Evolutionary conservation across 64 coral and sea anemone genomes (phyloP).

Genomic region (Dendronephthya gigantea): DNA sequence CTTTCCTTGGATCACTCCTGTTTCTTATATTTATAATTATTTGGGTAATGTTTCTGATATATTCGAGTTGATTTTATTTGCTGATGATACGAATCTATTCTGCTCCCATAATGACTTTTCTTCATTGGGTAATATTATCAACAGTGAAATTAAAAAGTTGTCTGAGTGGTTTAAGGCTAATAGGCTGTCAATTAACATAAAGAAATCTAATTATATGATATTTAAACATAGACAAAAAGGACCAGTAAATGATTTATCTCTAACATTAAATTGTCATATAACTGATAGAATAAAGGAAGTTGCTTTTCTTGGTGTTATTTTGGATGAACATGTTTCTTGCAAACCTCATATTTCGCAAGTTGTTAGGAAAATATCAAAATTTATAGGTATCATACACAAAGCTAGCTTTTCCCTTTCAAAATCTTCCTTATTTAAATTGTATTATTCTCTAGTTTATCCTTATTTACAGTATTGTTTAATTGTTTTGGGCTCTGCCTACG

Average conservation of each 20-base stretch:
- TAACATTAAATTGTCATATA: conserved; percentile 4
- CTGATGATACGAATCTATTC: conserved; percentile 8
- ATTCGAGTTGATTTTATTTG: conserved; percentile 2
- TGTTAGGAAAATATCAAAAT: conserved; percentile 27
- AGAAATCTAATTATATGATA: conserved; percentile 27
- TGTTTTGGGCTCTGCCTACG: background rate
- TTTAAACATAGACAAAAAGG: conserved; percentile 17
- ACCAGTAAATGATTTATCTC: background rate
- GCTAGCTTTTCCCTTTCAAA: background rate
- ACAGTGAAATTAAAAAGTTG: conserved; percentile 10
- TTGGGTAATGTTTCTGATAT: background rate
- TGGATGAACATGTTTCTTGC: conserved; percentile 33
- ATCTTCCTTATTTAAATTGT: background rate
- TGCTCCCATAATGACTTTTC: background rate
- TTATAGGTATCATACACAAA: conserved; percentile 22
- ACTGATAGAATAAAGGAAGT: conserved; percentile 14
- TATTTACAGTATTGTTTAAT: background rate
- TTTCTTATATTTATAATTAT: conserved; percentile 4
- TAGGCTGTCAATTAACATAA: conserved; percentile 28
- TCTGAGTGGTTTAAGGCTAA: conserved; percentile 26
- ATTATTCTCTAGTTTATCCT: background rate
- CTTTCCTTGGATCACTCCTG: background rate
- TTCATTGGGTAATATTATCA: background rate
- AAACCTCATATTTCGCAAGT: conserved; percentile 19
- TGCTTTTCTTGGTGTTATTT: conserved; percentile 27